A percentile compares a stretch with the other conserved stretches of the same genome.
phyloP scores from a whole-genome alignment of 1,140 invertebrate species.

The Drosophila malerkotliana region DNA sequence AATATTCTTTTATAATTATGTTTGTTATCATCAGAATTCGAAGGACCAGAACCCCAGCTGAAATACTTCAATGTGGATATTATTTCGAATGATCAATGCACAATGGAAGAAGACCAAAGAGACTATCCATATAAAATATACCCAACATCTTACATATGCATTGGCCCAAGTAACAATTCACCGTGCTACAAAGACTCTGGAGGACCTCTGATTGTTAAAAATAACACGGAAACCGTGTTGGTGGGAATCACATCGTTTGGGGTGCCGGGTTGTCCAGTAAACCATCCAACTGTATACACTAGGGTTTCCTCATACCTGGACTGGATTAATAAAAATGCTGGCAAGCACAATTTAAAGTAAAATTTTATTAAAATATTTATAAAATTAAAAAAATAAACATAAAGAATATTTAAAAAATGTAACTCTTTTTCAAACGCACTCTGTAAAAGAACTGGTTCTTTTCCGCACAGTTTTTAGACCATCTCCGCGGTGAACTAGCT shows the following conservation, averaged over 20 bases:
- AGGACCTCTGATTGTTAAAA: not conserved
- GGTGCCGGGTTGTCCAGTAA: not conserved
- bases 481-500: not conserved
- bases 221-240: not conserved
- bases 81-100: not conserved
- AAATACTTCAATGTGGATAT: not conserved
- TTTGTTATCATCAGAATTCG: too few species aligned
- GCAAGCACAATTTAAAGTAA: not conserved
- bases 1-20: not conserved
- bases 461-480: not conserved
- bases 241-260: not conserved
- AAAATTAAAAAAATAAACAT: not conserved
- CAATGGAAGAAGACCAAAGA: too few species aligned
- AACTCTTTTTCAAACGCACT: too few species aligned
- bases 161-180: not conserved
- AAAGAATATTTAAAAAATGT: too few species aligned
- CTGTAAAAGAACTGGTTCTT: slow-evolving; percentile 14
- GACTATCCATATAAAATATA: not conserved
- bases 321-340: not conserved
- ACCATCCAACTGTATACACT: not conserved
- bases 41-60: not conserved
- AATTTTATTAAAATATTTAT: too few species aligned
- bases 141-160: not conserved
- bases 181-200: not conserved
- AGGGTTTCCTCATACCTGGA: not conserved